Conservation (phyloP, 1,140 invertebrate species). For the Zaprionus vittiger region DNA sequence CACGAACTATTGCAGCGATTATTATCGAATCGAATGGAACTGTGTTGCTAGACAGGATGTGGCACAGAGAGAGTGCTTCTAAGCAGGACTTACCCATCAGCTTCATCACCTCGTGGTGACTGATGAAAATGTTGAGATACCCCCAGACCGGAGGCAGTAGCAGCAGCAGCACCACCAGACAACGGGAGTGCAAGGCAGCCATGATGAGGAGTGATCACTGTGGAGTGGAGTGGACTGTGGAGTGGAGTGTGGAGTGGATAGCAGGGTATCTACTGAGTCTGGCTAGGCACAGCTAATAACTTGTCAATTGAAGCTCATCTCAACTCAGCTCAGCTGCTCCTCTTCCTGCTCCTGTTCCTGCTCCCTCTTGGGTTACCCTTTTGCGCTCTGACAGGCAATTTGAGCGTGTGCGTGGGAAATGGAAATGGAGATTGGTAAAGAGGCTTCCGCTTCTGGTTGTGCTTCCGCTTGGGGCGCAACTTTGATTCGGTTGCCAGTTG, state of each 20-base stretch:
- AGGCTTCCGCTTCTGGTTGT: conserved; percentile 16
- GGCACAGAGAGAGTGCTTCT: not conserved
- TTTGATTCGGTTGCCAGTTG: conserved; percentile 41
- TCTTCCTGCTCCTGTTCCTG: not conserved
- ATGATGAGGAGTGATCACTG: conserved; percentile 26
- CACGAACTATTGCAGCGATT: conserved; percentile 31
- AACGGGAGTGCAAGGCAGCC: conserved; percentile 9
- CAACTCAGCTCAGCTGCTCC: conserved; percentile 16
- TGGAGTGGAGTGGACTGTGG: conserved; percentile 2
- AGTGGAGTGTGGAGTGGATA: conserved; percentile 15
- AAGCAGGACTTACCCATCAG: conserved; percentile 87
- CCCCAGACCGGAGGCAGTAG: conserved; percentile 77
- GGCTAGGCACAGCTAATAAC: conserved; percentile 52
- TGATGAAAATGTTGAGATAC: conserved; percentile 91
- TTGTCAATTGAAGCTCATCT: conserved; percentile 60
- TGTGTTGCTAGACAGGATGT: conserved; percentile 1
- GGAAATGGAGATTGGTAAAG: conserved; percentile 3
- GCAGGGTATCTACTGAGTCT: not conserved
- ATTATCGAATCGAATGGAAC: conserved; percentile 41
- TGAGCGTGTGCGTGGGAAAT: conserved; percentile 23
- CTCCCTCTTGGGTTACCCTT: conserved; percentile 26
- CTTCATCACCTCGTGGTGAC: conserved; percentile 90
- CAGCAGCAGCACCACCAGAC: conserved; percentile 53
- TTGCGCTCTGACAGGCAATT: not conserved
- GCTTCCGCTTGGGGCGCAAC: conserved; percentile 34